Conservation (phyloP, 2,888 invertebrate genomes). For the Lithophane leautieri region DNA sequence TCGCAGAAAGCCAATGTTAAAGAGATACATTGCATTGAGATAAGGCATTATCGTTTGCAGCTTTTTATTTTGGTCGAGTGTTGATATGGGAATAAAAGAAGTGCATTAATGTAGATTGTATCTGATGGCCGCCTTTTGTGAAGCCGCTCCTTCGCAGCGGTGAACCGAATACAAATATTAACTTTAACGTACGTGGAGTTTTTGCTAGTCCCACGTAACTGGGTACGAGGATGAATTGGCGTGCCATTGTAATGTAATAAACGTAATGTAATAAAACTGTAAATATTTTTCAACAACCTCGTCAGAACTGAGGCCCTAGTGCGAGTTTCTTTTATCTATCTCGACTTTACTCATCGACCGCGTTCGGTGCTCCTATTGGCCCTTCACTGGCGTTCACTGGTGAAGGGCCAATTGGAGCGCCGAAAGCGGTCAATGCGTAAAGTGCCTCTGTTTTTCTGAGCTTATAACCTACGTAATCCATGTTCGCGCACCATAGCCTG, state of each 20-base stretch:
- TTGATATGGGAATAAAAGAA: conserved; percentile 54
- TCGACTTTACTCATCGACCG: no score
- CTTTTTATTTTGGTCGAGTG: conserved; percentile 47
- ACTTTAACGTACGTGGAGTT: not conserved
- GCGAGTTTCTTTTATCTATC: no score
- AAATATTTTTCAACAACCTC: not conserved
- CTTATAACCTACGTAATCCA: not conserved
- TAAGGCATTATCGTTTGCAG: conserved; percentile 53
- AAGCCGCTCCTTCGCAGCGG: conserved; percentile 25
- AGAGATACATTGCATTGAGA: conserved; percentile 55
- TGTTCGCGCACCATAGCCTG: not conserved
- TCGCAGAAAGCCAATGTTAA: conserved; percentile 52
- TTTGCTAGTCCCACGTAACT: not conserved
- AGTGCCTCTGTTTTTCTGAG: no score
- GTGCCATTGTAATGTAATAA: not conserved
- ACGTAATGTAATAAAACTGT: not conserved
- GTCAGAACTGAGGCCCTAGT: not conserved
- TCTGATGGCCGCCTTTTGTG: conserved; percentile 36
- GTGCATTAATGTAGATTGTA: conserved; percentile 52
- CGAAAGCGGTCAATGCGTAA: no score
- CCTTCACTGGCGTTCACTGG: no score
- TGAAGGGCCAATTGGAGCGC: no score
- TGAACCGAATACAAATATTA: conserved; percentile 20
- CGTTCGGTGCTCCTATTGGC: no score
- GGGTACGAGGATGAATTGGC: not conserved